Evolutionary conservation across 1,140 invertebrate genomes (phyloP), one percentile per base, ranked within the genome.

Genomic region (Helicorthomorpha holstii): DNA sequence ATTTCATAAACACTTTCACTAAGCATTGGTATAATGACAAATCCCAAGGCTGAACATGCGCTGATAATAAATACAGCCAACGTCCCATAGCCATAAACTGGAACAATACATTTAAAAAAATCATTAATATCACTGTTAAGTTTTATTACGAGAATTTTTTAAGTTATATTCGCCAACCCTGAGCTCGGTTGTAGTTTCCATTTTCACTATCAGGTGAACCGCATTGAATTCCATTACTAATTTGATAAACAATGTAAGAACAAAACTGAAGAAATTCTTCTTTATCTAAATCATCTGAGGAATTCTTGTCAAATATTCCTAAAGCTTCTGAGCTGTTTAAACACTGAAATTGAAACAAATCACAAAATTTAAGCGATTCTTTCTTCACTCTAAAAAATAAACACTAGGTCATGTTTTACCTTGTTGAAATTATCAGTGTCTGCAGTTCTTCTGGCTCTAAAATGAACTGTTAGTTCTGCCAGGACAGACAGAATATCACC

Each of bases 81-180:
- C 1, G 61, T 60, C 3, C 66, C 63, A 49, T 61, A 69, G 7
- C 64, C 63, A 54, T 68, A 69, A 1, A 56, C 67, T 69, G 50
- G 1, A 58, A 53, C 50, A 44, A 54, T 27, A 41, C 12, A 53
- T 21, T 16, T 34, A 34, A 34, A 34, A 7, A 16, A 34, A 7
- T 34, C 7, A 16, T 7, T 7, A 7, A 7, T 7, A 34, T 7
- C 7, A 16, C 7, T 16, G 7, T 7, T 7, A 34, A 34, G 7
- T 7, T 7, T 16, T 34, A 34, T 7, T 7, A 34, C 29, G 7
- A 34, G 29, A 16, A 34, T 34, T 34, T 16, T 7, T 7, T 34
- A 34, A 16, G 16, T 7, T 16, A 16, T 7, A 7, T 34, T 16
- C 29, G 16, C 16, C 29, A 16, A 7, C 29, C 29, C 7, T 34